These are phyloP conservation scores for Geococcyx californianus DNA, from an alignment of 2,113 vertebrate species.

Conservation along the genomic window DNA sequence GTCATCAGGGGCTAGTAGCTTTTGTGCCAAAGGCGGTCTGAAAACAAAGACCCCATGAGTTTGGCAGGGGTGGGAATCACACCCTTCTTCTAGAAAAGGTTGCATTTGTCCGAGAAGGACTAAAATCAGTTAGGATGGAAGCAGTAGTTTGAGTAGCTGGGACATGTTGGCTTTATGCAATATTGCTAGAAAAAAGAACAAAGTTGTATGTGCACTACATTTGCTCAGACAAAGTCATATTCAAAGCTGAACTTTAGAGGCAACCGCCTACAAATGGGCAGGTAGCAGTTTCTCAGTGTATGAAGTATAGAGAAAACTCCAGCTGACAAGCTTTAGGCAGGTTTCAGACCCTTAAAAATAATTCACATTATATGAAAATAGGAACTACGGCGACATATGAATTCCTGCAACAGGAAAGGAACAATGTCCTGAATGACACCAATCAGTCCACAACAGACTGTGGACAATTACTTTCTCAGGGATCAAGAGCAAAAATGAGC, in stretches of 20 bases:
- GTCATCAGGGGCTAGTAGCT: background rate
- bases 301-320: background rate
- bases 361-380: background rate
- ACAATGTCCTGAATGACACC: background rate
- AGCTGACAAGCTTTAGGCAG: background rate
- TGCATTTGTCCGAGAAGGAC: background rate
- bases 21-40: background rate
- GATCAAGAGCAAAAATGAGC: background rate
- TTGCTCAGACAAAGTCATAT: background rate
- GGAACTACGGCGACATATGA: rapidly evolving
- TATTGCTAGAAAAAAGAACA: background rate
- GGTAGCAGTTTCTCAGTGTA: background rate
- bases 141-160: background rate
- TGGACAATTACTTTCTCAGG: background rate
- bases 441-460: background rate
- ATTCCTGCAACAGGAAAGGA: background rate
- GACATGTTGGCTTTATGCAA: background rate
- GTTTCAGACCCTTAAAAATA: background rate
- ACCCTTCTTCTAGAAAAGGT: background rate
- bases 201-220: background rate
- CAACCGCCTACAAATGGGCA: background rate
- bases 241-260: background rate
- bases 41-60: background rate
- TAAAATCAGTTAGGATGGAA: background rate
- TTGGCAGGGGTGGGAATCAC: background rate